Evolutionary conservation across 2,113 vertebrate genomes (phyloP), one percentile per base, ranked within the genome.

Genomic region (Carassius gibelio): DNA sequence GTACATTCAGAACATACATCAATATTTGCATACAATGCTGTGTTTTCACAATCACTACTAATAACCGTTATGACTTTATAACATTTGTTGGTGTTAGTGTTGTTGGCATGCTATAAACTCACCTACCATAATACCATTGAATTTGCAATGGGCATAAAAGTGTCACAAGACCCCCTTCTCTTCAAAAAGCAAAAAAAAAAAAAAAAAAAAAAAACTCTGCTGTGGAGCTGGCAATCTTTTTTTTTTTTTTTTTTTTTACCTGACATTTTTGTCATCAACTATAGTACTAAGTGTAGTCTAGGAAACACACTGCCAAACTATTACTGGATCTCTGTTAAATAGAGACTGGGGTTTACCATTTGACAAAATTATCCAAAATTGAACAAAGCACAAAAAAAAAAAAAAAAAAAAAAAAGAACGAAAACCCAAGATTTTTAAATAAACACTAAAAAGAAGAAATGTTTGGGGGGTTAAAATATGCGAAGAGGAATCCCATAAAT

Each of bases 231-330:
- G 95, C 94, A 96, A 97, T 86, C 55, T 68, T 85, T 79, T 82
- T 66, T 68, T 85, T 84, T 83, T 30, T 79, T 10, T 45, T 79
- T 38, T 38, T 17, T 19, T 3, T n/a, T n/a, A 96, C 96, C 95
- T 96, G 95, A 96, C 95, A 94, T 95, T 88, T 94, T 96, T 94
- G 94, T 96, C 95, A 95, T 93, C 96, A 97, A 96, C 94, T 92
- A 94, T 95, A 96, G 95, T 95, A 96, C 96, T 96, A 96, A 94
- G 95, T 95, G 96, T 93, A 93, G 92, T 96, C 96, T 96, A 97
- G 96, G 94, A 96, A 96, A 97, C 95, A 97, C 96, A 96, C 95
- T 96, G 95, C 93, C 95, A 95, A 95, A 97, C 95, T 94, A 95
- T 93, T 94, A 94, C 93, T 94, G 95, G 95, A 94, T 90, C 93